Evolutionary conservation across 2,113 vertebrate species (phyloP).

Genomic region (Castor canadensis): DNA sequence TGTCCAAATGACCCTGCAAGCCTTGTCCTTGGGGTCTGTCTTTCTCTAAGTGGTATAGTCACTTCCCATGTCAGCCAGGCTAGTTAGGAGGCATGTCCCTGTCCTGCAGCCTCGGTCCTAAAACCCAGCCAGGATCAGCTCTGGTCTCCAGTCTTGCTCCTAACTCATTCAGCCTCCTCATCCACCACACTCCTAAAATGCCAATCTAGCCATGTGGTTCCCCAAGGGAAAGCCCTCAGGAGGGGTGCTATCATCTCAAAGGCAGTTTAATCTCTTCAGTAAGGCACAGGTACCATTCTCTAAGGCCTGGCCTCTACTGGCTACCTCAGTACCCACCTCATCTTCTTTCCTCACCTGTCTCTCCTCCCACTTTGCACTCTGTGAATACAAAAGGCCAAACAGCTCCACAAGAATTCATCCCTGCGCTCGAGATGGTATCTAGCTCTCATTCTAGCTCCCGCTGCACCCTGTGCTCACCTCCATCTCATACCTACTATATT

Average conservation of each 20-base stretch:
- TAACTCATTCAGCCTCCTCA: not conserved
- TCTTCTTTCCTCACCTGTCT: not conserved
- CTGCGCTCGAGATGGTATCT: not conserved
- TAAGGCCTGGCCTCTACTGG: not conserved
- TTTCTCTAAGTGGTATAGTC: not conserved
- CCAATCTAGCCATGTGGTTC: not conserved
- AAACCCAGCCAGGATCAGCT: not conserved
- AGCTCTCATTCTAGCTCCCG: not conserved
- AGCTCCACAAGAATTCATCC: not conserved
- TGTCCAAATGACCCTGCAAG: fast-evolving
- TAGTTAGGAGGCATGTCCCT: not conserved
- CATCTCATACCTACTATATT: not conserved
- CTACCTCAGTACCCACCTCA: not conserved
- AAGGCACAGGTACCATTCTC: not conserved
- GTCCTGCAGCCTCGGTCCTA: not conserved
- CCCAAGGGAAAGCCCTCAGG: not conserved
- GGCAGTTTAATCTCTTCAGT: not conserved
- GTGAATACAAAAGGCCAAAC: not conserved
- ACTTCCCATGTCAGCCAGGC: too few species aligned
- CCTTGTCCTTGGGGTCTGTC: not conserved
- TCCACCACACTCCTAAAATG: too few species aligned
- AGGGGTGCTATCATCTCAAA: not conserved
- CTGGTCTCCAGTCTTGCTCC: not conserved
- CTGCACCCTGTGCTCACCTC: not conserved
- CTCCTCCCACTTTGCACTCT: not conserved